Conservation (phyloP, 1,140 invertebrate genomes). For the Gerris buenoi region DNA sequence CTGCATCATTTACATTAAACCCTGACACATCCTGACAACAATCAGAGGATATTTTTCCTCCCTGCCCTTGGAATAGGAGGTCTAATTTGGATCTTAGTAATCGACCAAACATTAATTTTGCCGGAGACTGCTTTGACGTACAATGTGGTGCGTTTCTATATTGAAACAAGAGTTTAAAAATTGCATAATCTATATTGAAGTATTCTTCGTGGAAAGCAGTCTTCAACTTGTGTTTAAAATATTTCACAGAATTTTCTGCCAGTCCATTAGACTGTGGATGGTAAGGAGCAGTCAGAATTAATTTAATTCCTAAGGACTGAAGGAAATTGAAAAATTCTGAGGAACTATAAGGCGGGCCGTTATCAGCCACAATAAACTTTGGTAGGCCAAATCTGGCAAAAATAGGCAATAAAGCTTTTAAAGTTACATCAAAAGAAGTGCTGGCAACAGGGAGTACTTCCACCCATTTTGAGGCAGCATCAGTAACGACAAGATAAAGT, state of each 20-base stretch:
- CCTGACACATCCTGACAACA: not conserved
- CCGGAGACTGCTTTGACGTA: not conserved
- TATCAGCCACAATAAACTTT: not conserved
- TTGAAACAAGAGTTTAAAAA: not conserved
- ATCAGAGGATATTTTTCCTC: not conserved
- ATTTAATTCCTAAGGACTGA: not conserved
- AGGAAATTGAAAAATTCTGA: not conserved
- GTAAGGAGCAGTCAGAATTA: not conserved
- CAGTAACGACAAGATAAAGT: conserved; percentile 27
- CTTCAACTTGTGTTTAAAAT: not conserved
- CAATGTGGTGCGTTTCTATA: not conserved
- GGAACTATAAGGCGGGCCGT: not conserved
- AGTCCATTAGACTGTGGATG: not conserved
- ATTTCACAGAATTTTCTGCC: not conserved
- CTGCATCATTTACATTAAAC: not conserved
- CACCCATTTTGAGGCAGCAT: conserved; percentile 20
- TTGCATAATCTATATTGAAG: not conserved
- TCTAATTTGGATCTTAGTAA: not conserved
- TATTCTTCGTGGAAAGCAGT: not conserved
- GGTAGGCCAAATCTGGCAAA: not conserved
- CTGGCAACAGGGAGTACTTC: not conserved
- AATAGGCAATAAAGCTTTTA: not conserved
- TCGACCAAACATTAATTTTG: not conserved
- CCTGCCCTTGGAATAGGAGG: not conserved
- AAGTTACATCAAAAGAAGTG: not conserved